Percentiles rank a stretch among this genome's conserved stretches.
Conservation (phyloP, 1,140 invertebrate species). For the Oncopodura yosiiana region DNA sequence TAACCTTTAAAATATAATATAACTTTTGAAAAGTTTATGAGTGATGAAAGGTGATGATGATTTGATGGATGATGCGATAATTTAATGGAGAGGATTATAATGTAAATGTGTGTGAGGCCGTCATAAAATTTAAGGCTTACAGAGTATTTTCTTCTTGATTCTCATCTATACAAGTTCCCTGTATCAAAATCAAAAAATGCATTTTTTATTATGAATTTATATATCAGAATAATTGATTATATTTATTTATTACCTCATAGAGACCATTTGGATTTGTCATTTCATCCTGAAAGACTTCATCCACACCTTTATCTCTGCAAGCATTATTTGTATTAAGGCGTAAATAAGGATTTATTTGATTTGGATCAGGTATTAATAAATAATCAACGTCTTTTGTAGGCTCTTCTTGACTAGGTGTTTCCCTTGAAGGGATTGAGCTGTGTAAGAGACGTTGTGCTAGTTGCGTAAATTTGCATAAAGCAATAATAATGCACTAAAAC, state of each 20-base stretch:
- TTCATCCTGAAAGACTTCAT: slow-evolving; percentile 18
- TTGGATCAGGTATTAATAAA: slow-evolving; percentile 17
- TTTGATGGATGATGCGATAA: too few relatives aligned
- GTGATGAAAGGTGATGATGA: too few relatives aligned
- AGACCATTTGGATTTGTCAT: slow-evolving; percentile 23
- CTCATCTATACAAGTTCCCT: slow-evolving; percentile 13
- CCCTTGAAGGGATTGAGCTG: slow-evolving; percentile 28
- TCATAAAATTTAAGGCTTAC: slow-evolving; percentile 1
- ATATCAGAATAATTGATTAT: slow-evolving; percentile 1
- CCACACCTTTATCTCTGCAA: slow-evolving; percentile 6
- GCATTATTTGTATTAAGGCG: slow-evolving; percentile 8
- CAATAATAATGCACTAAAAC: not conserved
- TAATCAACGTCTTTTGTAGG: slow-evolving; percentile 14
- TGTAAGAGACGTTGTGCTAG: not conserved
- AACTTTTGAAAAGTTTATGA: too few relatives aligned
- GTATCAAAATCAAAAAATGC: not conserved
- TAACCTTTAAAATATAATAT: too few relatives aligned
- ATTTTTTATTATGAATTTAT: not conserved
- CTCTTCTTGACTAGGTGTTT: slow-evolving; percentile 19
- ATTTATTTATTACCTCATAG: slow-evolving; percentile 15
- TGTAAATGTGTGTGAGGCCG: too few relatives aligned
- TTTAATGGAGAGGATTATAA: too few relatives aligned
- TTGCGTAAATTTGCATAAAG: not conserved
- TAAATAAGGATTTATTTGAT: slow-evolving; percentile 8
- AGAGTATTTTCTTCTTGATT: slow-evolving; percentile 10